Conservation (phyloP, 2,797 vertebrate species). For the Callimico goeldii region DNA sequence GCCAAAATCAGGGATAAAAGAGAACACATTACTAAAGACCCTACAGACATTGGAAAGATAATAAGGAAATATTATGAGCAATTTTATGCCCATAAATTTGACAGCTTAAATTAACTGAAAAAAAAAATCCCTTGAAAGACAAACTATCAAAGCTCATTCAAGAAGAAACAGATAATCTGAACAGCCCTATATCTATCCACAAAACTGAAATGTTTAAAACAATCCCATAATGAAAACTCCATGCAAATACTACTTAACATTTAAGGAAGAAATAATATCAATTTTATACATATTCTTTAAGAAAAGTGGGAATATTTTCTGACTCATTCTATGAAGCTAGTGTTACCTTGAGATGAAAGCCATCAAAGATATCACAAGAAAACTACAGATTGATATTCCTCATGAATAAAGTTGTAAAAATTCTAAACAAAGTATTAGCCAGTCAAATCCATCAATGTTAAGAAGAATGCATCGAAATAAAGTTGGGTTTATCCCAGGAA, state of each 20-base stretch:
- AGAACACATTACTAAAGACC: neutral
- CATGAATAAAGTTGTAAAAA: neutral
- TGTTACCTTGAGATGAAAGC: neutral
- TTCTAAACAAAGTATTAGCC: neutral
- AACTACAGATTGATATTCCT: neutral
- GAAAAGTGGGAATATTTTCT: neutral
- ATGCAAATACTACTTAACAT: neutral
- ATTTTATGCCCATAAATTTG: neutral
- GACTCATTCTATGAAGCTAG: neutral
- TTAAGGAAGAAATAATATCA: neutral
- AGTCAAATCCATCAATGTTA: neutral
- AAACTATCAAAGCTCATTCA: neutral
- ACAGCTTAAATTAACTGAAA: neutral
- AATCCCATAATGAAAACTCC: neutral
- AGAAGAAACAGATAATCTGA: slow-evolving; percentile 11
- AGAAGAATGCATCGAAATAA: neutral
- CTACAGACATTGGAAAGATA: neutral
- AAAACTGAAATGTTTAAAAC: neutral
- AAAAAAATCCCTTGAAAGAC: neutral
- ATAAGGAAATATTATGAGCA: neutral
- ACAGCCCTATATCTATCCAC: neutral
- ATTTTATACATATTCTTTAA: neutral
- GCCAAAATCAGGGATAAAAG: neutral
- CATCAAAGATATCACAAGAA: neutral
- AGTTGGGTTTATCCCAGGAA: neutral